Evolutionary conservation across 2,113 vertebrate genomes (phyloP).

Genomic region (Panurus biarmicus): DNA sequence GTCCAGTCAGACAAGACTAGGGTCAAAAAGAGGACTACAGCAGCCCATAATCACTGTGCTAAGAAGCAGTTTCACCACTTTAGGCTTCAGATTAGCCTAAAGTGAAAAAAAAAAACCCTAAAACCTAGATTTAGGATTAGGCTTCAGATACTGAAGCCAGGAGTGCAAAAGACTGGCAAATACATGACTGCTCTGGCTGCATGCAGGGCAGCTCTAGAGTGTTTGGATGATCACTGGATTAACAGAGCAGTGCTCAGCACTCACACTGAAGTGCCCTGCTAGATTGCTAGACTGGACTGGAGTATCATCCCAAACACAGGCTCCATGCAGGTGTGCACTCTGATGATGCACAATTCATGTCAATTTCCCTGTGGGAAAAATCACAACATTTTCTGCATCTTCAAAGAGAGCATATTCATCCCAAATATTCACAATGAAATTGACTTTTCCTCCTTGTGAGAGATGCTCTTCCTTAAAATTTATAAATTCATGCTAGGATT

Average conservation of each 20-base stretch:
- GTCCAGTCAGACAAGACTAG: background rate
- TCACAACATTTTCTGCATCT: background rate
- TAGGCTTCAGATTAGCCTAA: no score
- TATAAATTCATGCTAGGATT: background rate
- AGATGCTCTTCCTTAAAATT: background rate
- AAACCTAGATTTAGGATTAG: background rate
- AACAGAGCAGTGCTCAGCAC: rapidly evolving
- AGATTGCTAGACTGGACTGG: no score
- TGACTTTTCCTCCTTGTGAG: background rate
- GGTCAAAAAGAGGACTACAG: background rate
- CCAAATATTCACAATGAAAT: background rate
- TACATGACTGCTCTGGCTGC: background rate
- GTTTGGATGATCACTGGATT: background rate
- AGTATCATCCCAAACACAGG: background rate
- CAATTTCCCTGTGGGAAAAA: background rate
- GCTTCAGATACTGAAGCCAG: background rate
- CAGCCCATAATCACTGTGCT: background rate
- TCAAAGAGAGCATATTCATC: background rate
- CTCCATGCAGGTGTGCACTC: background rate
- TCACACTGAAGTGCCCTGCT: rapidly evolving
- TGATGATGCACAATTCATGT: background rate
- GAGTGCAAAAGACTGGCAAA: background rate
- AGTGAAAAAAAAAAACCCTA: no score
- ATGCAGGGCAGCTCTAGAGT: no score
- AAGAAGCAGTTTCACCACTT: background rate